Evolutionary conservation across 2,113 vertebrate species (phyloP).

Genomic region (Notothenia rossii): DNA sequence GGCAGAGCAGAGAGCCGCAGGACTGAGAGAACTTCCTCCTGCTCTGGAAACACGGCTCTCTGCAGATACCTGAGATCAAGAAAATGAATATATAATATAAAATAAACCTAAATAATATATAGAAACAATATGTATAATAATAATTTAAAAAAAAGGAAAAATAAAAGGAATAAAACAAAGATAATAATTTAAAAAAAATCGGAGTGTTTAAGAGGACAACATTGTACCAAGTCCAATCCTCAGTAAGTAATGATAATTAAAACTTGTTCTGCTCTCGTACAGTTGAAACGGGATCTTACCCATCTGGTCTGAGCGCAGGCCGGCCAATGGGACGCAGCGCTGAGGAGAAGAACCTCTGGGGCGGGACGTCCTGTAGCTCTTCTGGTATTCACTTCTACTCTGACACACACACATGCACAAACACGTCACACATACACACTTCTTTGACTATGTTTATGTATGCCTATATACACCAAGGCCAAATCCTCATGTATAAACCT

Average conservation of each 20-base stretch:
- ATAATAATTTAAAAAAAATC: too few relatives aligned
- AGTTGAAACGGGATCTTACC: neutral
- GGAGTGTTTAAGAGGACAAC: neutral
- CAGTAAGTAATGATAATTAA: neutral
- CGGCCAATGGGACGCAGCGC: constrained; percentile 24
- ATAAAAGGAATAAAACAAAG: too few relatives aligned
- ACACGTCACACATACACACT: neutral
- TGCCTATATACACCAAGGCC: too few relatives aligned
- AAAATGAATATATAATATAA: too few relatives aligned
- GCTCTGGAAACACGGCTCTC: constrained; percentile 54
- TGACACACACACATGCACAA: constrained; percentile 5
- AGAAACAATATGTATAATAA: too few relatives aligned
- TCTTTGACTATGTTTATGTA: too few relatives aligned
- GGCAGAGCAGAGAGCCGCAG: constrained; percentile 24
- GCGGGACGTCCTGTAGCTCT: constrained; percentile 32
- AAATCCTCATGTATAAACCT: too few relatives aligned
- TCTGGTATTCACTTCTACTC: constrained; percentile 69
- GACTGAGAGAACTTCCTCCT: constrained; percentile 37
- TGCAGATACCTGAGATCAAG: constrained; percentile 46
- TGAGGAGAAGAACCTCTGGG: constrained; percentile 58
- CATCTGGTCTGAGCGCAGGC: constrained; percentile 44
- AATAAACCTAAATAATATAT: too few relatives aligned
- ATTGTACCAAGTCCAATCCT: neutral
- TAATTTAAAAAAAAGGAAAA: too few relatives aligned
- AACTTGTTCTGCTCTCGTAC: neutral